Base-by-base conservation (phyloP, 2,888 invertebrate species). In the Girardia tigrina region DNA sequence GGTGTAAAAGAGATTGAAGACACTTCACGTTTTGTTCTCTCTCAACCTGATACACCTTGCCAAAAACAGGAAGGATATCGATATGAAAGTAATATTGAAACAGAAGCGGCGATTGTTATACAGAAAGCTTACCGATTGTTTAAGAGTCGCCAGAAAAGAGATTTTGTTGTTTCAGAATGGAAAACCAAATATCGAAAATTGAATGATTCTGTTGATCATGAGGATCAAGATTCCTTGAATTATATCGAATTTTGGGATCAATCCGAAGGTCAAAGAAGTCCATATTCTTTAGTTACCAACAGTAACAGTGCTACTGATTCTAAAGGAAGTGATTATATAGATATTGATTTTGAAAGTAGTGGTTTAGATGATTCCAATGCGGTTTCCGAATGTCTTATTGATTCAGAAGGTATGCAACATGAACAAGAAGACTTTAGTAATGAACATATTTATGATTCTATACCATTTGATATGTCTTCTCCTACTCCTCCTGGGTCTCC, bases 261-360 rank as follows among this genome's bases (percentile, higher is more conserved):
- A 56, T 56, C 56, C 4, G 56, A 56, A 56, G 56, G 56, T n/a
- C 56, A 56, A 56, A 56, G 56, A 56, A 56, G 56, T 56, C 56
- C 56, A 6, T 56, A 56, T 56, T 56, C 56, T 56, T 56, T 56
- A 56, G 56, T 56, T 56, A 56, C 56, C 56, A 56, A 56, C 23
- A 56, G 56, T n/a, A 56, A 56, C 56, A 56, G 56, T 56, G 56
- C 23, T 20, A 56, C 56, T 20, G 56, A 56, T 56, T 56, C 56
- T 56, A 56, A 56, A 23, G 56, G 56, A n/a, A 56, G 56, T 56
- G 56, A 56, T n/a, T 56, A 56, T n/a, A 56, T 56, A 8, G 56
- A 56, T 23, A 56, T 56, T n/a, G 56, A 56, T 56, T 20, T 56
- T 2, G 56, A 56, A 56, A 56, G 23, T 56, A 56, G 56, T 56